Conservation (phyloP, 2,888 invertebrate genomes). For the Sphaerolaimus hirsutus region DNA sequence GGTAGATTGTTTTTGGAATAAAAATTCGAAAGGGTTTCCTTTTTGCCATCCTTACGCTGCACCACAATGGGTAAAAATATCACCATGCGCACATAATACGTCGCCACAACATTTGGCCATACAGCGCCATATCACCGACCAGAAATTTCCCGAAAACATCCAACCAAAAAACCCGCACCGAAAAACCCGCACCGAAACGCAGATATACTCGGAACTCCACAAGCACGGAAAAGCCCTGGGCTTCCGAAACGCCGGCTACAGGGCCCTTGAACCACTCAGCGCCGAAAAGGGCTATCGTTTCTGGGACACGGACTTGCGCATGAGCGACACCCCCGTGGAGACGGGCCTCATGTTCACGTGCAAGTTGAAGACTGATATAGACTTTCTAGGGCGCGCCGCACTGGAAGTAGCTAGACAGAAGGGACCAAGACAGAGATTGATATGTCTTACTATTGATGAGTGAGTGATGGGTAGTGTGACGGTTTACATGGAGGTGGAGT, state of each 20-base stretch:
- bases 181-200: too few species aligned
- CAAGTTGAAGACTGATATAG: conserved; percentile 41
- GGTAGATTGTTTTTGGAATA: too few species aligned
- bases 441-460: conserved; percentile 33
- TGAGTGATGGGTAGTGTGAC: conserved; percentile 9
- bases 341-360: conserved; percentile 55
- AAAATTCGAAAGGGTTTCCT: too few species aligned
- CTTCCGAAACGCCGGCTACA: conserved; percentile 11
- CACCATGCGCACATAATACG: too few species aligned
- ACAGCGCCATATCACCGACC: too few species aligned
- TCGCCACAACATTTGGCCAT: too few species aligned
- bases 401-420: conserved; percentile 41
- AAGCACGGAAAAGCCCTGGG: background rate
- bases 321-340: conserved; percentile 63
- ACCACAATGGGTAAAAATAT: too few species aligned
- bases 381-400: conserved; percentile 49
- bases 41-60: too few species aligned
- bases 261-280: conserved; percentile 11
- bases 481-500: too few species aligned
- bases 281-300: conserved; percentile 35
- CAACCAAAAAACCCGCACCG: too few species aligned
- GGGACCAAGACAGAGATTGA: conserved; percentile 42
- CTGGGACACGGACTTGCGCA: conserved; percentile 26
- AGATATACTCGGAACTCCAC: conserved; percentile 18
- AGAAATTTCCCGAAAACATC: too few species aligned